phyloP scores from a whole-genome alignment of 2,888 invertebrate genomes.

The Salticus scenicus region DNA sequence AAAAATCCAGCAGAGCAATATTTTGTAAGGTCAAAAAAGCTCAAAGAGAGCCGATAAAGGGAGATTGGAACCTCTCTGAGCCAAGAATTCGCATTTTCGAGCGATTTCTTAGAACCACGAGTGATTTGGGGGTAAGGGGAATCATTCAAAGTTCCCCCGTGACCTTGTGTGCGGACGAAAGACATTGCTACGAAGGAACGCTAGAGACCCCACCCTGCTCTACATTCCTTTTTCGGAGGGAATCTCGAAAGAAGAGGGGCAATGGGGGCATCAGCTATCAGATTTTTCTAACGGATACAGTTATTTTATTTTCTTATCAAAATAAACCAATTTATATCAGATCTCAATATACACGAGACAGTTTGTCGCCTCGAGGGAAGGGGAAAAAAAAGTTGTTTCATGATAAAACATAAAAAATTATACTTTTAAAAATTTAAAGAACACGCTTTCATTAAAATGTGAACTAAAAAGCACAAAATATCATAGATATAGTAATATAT shows the following conservation, averaged over 20 bases:
- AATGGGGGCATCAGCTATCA: neutral
- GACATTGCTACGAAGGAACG: slow-evolving; percentile 19
- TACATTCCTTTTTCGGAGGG: slow-evolving; percentile 33
- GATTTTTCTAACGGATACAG: no score
- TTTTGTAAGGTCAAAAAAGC: neutral
- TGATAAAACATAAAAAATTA: no score
- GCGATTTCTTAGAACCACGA: slow-evolving; percentile 11
- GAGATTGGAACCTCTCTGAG: neutral
- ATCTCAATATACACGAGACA: no score
- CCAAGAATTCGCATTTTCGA: slow-evolving; percentile 17
- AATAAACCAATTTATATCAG: no score
- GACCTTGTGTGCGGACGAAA: slow-evolving; percentile 44
- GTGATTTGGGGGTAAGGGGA: neutral
- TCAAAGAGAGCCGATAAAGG: slow-evolving; percentile 9
- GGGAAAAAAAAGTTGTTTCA: no score
- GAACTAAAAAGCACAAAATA: no score
- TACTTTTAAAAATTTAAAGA: no score
- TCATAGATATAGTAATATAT: no score
- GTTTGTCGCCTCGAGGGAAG: no score
- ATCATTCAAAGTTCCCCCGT: neutral
- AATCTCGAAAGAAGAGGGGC: neutral
- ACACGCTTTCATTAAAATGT: no score
- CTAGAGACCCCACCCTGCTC: slow-evolving; percentile 23
- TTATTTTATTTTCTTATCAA: no score
- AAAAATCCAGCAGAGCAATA: neutral